phyloP scores from a whole-genome alignment of 2,113 vertebrate genomes.

The Otolemur garnettii region DNA sequence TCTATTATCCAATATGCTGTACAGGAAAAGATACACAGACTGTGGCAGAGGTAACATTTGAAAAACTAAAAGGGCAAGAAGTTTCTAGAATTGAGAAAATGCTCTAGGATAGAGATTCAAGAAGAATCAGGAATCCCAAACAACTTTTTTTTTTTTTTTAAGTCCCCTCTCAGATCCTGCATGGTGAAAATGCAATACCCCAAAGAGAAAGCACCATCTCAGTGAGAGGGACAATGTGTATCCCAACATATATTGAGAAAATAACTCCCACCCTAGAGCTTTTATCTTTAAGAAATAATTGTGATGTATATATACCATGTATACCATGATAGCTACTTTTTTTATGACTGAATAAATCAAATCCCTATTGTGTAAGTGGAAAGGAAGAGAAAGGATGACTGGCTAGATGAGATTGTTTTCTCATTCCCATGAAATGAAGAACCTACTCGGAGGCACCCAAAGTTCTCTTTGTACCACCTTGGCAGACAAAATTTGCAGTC shows the following conservation, averaged over 20 bases:
- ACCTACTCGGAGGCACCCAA: neutral
- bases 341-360: too few relatives aligned
- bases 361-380: neutral
- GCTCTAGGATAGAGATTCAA: neutral
- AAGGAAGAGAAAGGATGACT: neutral
- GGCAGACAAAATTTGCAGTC: neutral
- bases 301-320: too few relatives aligned
- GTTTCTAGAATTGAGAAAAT: neutral
- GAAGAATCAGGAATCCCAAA: neutral
- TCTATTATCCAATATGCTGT: neutral
- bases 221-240: neutral
- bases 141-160: neutral
- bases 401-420: neutral
- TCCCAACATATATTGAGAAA: neutral
- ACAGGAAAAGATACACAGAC: neutral
- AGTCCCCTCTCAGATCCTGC: neutral
- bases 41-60: neutral
- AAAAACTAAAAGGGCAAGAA: neutral
- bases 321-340: too few relatives aligned
- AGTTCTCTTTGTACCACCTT: neutral
- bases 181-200: neutral
- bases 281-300: neutral
- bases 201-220: neutral
- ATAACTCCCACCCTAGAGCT: neutral
- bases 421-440: conserved; percentile 6